Conservation (phyloP, 2,113 vertebrate genomes). For the Barbus barbus region DNA sequence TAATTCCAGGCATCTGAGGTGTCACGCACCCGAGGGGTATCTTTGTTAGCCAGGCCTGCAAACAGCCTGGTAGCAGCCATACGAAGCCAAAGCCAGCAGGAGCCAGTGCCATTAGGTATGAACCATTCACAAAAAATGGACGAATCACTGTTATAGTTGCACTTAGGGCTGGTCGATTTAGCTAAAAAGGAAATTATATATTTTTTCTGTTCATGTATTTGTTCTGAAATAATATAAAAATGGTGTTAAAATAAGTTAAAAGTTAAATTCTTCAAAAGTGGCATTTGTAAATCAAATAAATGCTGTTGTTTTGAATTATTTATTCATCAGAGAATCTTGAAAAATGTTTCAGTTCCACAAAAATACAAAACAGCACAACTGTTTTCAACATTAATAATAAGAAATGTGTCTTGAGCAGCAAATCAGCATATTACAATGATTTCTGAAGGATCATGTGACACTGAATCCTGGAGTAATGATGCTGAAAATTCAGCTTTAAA, state of each 20-base stretch:
- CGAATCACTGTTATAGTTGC: no score
- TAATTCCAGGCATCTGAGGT: conserved; percentile 83
- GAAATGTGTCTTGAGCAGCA: neutral
- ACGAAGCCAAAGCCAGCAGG: conserved; percentile 84
- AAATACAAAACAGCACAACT: neutral
- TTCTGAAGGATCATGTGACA: neutral
- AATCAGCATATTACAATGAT: neutral
- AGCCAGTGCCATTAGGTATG: conserved; percentile 82
- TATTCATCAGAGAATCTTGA: no score
- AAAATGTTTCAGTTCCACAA: neutral
- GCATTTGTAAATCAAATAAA: no score
- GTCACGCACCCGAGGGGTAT: conserved; percentile 83
- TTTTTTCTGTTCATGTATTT: neutral
- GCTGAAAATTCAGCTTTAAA: no score
- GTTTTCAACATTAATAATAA: neutral
- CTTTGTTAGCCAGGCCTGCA: conserved; percentile 80
- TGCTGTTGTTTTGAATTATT: no score
- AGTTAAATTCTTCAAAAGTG: no score
- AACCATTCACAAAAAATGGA: neutral
- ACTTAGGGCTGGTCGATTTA: no score
- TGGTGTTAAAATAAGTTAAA: no score
- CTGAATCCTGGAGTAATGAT: no score
- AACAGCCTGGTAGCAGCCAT: conserved; percentile 84
- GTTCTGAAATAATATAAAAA: neutral
- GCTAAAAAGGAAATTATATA: no score